These are phyloP conservation scores for Zelostemma sp. DNA, from an alignment of 1,140 invertebrate genomes.

Conservation along the genomic window DNA sequence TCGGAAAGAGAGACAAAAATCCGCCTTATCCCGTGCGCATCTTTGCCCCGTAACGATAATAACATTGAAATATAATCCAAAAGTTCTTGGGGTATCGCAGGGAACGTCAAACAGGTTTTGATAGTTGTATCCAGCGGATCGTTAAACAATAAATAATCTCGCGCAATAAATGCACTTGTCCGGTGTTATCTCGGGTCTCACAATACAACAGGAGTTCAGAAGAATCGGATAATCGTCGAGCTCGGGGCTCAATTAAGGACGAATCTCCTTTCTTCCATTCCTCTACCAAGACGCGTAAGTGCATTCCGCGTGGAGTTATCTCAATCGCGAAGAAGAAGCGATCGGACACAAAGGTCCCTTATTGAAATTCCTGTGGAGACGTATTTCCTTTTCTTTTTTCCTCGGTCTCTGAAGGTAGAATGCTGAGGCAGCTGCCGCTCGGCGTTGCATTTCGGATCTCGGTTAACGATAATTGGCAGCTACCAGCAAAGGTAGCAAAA, in stretches of 20 bases:
- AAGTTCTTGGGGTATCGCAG: neutral
- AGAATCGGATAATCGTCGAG: constrained; percentile 51
- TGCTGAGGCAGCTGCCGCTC: constrained; percentile 29
- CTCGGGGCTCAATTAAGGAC: constrained; percentile 52
- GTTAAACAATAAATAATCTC: constrained; percentile 49
- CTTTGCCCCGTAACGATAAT: neutral
- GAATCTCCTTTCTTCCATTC: constrained; percentile 47
- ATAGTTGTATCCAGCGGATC: constrained; percentile 37
- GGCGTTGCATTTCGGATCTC: constrained; percentile 55
- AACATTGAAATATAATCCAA: neutral
- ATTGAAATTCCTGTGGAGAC: constrained; percentile 54
- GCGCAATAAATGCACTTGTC: constrained; percentile 50
- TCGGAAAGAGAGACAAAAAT: neutral
- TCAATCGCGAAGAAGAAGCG: constrained; percentile 51
- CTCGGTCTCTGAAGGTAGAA: constrained; percentile 17
- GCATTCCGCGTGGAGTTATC: constrained; percentile 55
- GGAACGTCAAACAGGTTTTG: constrained; percentile 34
- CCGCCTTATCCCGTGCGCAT: neutral
- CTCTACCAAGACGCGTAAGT: constrained; percentile 52
- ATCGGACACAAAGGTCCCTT: constrained; percentile 54
- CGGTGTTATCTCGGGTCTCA: constrained; percentile 40
- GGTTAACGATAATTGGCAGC: constrained; percentile 65
- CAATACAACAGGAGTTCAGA: constrained; percentile 47
- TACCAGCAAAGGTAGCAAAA: constrained; percentile 48
- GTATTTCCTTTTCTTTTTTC: constrained; percentile 49